Percentiles rank a stretch among this genome's conserved stretches.
Evolutionary conservation across 2,888 invertebrate species (phyloP).

Genomic region (Barypeithes pellucidus): DNA sequence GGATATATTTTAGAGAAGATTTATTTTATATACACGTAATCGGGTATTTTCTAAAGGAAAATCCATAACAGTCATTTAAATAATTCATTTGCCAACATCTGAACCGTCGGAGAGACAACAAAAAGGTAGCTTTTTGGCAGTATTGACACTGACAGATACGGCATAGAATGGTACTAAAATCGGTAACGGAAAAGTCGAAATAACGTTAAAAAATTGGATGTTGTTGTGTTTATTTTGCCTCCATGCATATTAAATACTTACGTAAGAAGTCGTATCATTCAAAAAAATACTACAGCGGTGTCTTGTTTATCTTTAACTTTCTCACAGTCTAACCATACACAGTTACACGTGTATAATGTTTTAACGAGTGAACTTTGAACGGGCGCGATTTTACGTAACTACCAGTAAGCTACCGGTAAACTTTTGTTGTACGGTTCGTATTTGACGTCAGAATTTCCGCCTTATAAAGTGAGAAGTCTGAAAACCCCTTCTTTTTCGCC

Average conservation of each 20-base stretch:
- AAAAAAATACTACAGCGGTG: too few species aligned
- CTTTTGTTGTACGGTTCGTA: background rate
- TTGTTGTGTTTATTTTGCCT: too few species aligned
- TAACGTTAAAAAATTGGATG: too few species aligned
- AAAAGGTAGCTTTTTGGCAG: conserved; percentile 6
- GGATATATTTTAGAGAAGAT: conserved; percentile 81
- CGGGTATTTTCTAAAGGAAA: conserved; percentile 30
- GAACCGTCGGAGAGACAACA: background rate
- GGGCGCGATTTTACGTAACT: background rate
- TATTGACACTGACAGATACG: too few species aligned
- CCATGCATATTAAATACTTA: too few species aligned
- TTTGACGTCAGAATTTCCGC: conserved; percentile 6
- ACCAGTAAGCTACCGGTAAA: background rate
- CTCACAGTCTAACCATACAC: too few species aligned
- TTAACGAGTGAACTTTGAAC: too few species aligned
- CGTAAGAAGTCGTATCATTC: too few species aligned
- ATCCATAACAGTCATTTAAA: conserved; percentile 34
- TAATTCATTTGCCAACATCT: background rate
- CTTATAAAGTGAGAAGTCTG: conserved; percentile 15
- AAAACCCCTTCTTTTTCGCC: background rate
- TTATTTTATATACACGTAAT: conserved; percentile 21
- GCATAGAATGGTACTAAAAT: too few species aligned
- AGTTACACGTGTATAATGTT: too few species aligned
- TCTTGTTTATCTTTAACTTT: too few species aligned
- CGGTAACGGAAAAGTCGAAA: too few species aligned